Evolutionary conservation across 2,113 vertebrate species (phyloP).

Genomic region (Erpornis zantholeuca): DNA sequence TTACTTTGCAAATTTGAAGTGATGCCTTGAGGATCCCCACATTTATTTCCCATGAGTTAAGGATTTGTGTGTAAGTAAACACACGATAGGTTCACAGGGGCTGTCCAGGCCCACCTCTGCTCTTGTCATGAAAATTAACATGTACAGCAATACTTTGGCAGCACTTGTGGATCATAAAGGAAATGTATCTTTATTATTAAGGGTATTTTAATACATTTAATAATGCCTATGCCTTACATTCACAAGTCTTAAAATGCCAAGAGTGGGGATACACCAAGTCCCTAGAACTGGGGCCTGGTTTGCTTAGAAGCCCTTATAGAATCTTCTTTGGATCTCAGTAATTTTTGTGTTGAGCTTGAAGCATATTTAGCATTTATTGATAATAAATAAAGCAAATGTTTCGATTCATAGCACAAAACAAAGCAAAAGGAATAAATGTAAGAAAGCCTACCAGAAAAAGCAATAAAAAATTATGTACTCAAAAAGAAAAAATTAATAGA

Average conservation of each 20-base stretch:
- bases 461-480: not conserved
- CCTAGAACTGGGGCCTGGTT: not conserved
- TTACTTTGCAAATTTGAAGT: not conserved
- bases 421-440: not conserved
- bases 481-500: not conserved
- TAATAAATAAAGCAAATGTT: not conserved
- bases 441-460: not conserved
- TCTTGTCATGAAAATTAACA: not conserved
- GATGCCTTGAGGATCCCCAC: not conserved
- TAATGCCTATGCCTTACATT: not conserved
- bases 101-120: not conserved
- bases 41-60: not conserved
- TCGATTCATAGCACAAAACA: not conserved
- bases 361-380: not conserved
- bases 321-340: not conserved
- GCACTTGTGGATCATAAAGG: not conserved
- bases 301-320: not conserved
- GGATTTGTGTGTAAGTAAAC: not conserved
- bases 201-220: not conserved
- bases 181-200: not conserved
- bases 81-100: rapidly evolving
- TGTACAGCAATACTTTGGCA: not conserved
- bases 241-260: not conserved
- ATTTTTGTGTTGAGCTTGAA: not conserved
- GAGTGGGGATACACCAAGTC: not conserved